Conservation (phyloP, 2,797 vertebrate genomes). For the Pseudochirops cupreus region DNA sequence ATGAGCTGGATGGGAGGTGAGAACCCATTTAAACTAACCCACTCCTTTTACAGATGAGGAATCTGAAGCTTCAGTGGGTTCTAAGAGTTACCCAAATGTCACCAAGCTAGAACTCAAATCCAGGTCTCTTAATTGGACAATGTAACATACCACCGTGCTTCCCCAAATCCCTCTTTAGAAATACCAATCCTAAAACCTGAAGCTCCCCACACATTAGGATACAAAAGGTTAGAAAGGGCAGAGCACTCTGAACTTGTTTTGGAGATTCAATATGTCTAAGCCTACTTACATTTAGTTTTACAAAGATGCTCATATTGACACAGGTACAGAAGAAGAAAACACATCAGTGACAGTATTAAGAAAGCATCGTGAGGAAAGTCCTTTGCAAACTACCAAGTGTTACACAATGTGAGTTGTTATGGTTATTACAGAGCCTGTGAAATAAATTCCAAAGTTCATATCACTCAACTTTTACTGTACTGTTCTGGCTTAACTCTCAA, state of each 20-base stretch:
- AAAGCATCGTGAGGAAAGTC: neutral
- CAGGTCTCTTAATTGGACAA: neutral
- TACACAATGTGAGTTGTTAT: neutral
- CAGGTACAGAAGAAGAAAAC: neutral
- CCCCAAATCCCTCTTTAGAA: neutral
- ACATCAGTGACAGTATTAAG: neutral
- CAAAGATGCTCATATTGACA: neutral
- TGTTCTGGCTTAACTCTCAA: neutral
- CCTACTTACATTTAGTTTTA: neutral
- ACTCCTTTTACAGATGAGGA: neutral
- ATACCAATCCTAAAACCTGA: neutral
- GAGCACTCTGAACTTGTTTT: neutral
- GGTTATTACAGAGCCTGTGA: neutral
- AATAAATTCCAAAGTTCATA: neutral
- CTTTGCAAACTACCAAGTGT: neutral
- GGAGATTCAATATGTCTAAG: neutral
- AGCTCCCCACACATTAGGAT: neutral
- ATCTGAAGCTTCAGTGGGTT: neutral
- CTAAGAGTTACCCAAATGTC: neutral
- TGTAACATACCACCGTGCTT: neutral
- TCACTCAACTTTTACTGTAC: neutral
- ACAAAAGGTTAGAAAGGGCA: neutral
- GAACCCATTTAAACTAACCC: neutral
- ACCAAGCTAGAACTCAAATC: neutral
- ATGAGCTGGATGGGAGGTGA: neutral